phyloP scores from a whole-genome alignment of 2,797 vertebrate species.

The Poeciliopsis presidionis region DNA sequence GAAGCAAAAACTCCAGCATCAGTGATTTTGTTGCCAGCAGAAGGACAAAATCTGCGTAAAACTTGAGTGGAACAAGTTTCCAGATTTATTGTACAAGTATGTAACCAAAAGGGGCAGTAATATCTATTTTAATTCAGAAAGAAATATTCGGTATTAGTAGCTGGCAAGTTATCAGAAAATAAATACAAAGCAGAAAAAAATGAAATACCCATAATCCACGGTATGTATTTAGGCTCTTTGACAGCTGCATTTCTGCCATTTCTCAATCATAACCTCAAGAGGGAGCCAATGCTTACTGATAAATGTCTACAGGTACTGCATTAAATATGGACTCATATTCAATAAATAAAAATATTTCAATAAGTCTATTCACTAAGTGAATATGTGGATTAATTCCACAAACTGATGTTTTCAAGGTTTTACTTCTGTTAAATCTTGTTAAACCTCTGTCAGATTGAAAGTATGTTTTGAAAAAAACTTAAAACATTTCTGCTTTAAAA shows the following conservation, averaged over 20 bases:
- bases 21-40: constrained; percentile 93
- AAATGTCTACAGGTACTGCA: background rate
- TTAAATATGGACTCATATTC: background rate
- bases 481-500: no score
- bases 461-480: background rate
- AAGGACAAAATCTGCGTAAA: constrained; percentile 71
- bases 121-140: background rate
- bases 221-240: background rate
- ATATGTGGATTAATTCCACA: background rate
- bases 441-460: background rate
- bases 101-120: background rate
- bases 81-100: no score
- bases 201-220: background rate
- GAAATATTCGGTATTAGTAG: background rate
- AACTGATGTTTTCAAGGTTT: background rate
- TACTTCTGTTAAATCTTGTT: background rate
- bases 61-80: background rate
- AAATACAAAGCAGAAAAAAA: background rate
- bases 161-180: background rate
- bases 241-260: background rate
- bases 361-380: background rate
- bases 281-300: background rate
- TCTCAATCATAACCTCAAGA: background rate
- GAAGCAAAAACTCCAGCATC: constrained; percentile 90
- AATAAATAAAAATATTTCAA: background rate